phyloP scores from a whole-genome alignment of 2,888 invertebrate species.

The Ametastegia equiseti region DNA sequence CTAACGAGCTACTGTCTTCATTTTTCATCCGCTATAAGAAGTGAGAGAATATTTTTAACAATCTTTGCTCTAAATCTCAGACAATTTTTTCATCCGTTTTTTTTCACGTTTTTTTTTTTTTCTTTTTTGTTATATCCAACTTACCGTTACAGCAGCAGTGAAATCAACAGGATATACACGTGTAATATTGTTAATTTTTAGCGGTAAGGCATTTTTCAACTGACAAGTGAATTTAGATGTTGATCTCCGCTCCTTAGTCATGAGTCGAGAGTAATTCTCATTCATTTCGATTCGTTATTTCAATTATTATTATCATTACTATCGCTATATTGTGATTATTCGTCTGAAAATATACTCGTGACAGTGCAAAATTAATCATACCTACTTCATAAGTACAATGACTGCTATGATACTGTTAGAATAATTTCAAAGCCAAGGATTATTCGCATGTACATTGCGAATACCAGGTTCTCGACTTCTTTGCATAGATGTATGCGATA shows the following conservation, averaged over 20 bases:
- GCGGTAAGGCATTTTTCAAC: neutral
- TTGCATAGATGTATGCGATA: neutral
- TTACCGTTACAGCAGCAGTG: slow-evolving; percentile 20
- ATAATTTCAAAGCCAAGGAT: slow-evolving; percentile 5
- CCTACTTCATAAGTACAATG: neutral
- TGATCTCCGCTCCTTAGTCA: neutral
- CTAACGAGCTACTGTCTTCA: slow-evolving; percentile 26
- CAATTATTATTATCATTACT: neutral
- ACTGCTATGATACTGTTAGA: neutral
- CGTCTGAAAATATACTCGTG: neutral
- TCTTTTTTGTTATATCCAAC: too few relatives aligned
- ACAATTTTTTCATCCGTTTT: slow-evolving; percentile 28
- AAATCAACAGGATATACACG: slow-evolving; percentile 36
- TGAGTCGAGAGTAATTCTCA: neutral
- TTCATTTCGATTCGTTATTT: neutral
- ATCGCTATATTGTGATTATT: too few relatives aligned
- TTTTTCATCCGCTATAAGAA: slow-evolving; percentile 33
- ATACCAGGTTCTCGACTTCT: neutral
- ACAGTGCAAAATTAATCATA: neutral
- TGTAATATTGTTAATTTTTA: slow-evolving; percentile 26
- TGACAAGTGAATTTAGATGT: slow-evolving; percentile 34
- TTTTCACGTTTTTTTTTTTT: too few relatives aligned
- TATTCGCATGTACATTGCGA: too few relatives aligned
- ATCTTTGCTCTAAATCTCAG: slow-evolving; percentile 41
- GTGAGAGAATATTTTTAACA: slow-evolving; percentile 10